A percentile compares a stretch with the other conserved stretches of the same genome.
Conservation (phyloP, 2,113 vertebrate genomes). For the Peromyscus californicus region DNA sequence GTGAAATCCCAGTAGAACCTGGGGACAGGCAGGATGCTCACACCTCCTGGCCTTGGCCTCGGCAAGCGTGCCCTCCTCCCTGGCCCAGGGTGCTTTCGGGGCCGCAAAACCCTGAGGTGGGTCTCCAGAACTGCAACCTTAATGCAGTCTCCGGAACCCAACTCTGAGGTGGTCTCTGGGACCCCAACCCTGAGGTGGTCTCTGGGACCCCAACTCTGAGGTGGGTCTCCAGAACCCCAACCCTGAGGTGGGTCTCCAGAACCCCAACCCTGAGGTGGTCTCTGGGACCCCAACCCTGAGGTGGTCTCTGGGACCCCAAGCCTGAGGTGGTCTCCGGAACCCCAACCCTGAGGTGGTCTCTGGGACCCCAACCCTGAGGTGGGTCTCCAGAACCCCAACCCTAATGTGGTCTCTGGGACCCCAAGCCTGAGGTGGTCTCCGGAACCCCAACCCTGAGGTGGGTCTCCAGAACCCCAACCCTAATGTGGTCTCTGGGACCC, state of each 20-base stretch:
- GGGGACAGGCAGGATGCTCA: background rate
- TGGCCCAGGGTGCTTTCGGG: background rate
- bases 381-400: too few relatives aligned
- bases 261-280: background rate
- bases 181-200: background rate
- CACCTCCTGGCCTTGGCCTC: background rate
- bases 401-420: background rate
- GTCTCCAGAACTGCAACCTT: background rate
- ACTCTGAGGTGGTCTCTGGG: background rate
- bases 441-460: background rate
- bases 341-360: background rate
- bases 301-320: background rate
- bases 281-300: background rate
- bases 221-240: too few relatives aligned
- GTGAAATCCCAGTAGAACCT: slow-evolving; percentile 99
- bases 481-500: background rate
- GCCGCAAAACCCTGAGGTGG: background rate
- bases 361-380: too few relatives aligned
- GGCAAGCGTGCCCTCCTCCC: too few relatives aligned
- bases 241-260: background rate
- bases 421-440: background rate
- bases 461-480: background rate
- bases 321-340: background rate
- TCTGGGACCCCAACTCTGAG: background rate
- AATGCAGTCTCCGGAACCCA: background rate